phyloP scores from a whole-genome alignment of 2,113 vertebrate genomes.

The Alouatta palliata region DNA sequence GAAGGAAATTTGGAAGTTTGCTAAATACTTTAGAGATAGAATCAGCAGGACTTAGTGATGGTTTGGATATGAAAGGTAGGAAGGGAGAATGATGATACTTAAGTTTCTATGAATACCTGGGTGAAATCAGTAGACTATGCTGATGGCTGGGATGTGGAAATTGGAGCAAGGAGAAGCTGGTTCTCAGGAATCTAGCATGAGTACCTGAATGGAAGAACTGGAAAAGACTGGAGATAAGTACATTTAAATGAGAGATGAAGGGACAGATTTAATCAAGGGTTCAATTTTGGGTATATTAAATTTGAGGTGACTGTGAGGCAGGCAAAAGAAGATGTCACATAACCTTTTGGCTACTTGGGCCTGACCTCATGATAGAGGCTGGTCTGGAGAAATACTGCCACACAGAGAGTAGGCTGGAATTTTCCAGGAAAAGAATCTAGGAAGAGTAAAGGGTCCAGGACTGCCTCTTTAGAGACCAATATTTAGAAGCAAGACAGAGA shows the following conservation, averaged over 20 bases:
- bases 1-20: neutral
- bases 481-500: neutral
- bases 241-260: neutral
- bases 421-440: neutral
- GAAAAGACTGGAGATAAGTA: neutral
- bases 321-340: neutral
- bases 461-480: neutral
- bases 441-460: neutral
- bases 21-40: neutral
- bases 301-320: neutral
- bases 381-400: neutral
- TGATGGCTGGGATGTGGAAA: neutral
- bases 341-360: neutral
- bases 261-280: neutral
- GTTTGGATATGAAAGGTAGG: neutral
- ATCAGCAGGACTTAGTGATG: neutral
- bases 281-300: neutral
- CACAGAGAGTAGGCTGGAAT: neutral
- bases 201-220: neutral
- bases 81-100: neutral
- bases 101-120: neutral
- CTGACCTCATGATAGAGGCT: neutral
- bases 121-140: neutral
- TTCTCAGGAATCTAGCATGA: neutral
- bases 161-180: neutral